Percentiles rank a stretch among this genome's conserved stretches.
phyloP scores from a whole-genome alignment of 1,140 invertebrate species.

The Helicoverpa zea region DNA sequence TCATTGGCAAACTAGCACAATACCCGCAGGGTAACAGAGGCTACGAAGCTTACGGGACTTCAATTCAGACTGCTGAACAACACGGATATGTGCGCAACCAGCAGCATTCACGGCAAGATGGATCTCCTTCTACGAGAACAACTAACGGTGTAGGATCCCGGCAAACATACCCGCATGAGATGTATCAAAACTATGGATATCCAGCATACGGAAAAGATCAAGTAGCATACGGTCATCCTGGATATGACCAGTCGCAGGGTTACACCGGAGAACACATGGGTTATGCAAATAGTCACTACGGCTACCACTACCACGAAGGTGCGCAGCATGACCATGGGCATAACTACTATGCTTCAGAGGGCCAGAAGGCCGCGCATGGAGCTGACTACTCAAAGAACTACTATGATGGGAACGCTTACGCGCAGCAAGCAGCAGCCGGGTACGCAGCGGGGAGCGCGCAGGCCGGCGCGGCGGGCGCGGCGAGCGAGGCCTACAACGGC shows the following conservation, averaged over 20 bases:
- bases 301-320: conserved; percentile 84
- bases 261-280: conserved; percentile 81
- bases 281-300: conserved; percentile 84
- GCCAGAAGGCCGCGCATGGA: conserved; percentile 78
- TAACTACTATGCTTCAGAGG: conserved; percentile 76
- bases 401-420: conserved; percentile 78
- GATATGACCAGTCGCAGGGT: conserved; percentile 81
- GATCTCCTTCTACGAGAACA: conserved; percentile 69
- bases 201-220: conserved; percentile 83
- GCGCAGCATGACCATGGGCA: conserved; percentile 80
- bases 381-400: conserved; percentile 82
- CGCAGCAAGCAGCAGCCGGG: conserved; percentile 66
- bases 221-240: conserved; percentile 79
- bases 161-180: conserved; percentile 84
- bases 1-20: conserved; percentile 81
- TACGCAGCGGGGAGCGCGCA: conserved; percentile 64
- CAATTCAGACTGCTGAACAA: conserved; percentile 72
- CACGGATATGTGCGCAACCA: conserved; percentile 73
- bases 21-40: conserved; percentile 80
- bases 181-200: conserved; percentile 87
- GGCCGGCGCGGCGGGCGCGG: conserved; percentile 60
- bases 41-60: conserved; percentile 75
- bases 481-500: conserved; percentile 83
- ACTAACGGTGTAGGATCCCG: conserved; percentile 72
- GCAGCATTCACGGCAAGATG: conserved; percentile 73